Percentiles rank a stretch among this genome's conserved stretches.
phyloP scores from a whole-genome alignment of 35 echinoderm and acorn worm genomes.

The Lytechinus variegatus region DNA sequence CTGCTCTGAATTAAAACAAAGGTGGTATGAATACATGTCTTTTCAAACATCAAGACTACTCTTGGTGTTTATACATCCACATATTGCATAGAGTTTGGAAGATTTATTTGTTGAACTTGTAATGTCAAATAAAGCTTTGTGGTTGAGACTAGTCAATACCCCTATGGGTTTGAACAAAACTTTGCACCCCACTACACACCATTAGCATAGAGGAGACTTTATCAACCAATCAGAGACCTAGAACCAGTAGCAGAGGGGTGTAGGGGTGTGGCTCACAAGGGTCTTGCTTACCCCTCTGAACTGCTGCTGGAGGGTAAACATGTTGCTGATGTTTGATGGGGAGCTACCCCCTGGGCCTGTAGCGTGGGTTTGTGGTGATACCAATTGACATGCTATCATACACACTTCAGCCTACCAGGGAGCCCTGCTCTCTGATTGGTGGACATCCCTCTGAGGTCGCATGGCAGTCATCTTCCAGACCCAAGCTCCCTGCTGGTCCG shows the following conservation, averaged over 20 bases:
- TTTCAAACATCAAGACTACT: background rate
- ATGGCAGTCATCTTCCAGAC: slow-evolving; percentile 41
- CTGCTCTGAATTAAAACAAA: too few species aligned
- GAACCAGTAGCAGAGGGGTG: slow-evolving; percentile 30
- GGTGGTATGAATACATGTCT: too few species aligned
- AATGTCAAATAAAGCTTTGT: background rate
- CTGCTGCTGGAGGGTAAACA: slow-evolving; percentile 19
- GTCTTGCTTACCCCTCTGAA: slow-evolving; percentile 1
- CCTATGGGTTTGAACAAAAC: slow-evolving; percentile 16
- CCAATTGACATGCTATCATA: slow-evolving; percentile 19
- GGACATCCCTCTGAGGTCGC: background rate
- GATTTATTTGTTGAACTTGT: background rate
- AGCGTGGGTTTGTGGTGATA: slow-evolving; percentile 35
- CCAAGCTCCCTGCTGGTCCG: background rate
- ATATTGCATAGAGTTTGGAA: background rate
- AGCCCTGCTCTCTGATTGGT: slow-evolving; percentile 56
- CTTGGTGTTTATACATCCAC: background rate
- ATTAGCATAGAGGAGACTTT: slow-evolving; percentile 21
- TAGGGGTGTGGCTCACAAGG: slow-evolving; percentile 13
- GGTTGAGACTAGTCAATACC: background rate
- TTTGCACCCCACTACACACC: background rate
- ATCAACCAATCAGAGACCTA: background rate
- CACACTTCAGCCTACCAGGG: slow-evolving; percentile 52
- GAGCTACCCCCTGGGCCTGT: slow-evolving; percentile 50
- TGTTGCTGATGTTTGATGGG: slow-evolving; percentile 7